Conservation (phyloP, 1,140 invertebrate species). For the Gonioctena quinquepunctata region DNA sequence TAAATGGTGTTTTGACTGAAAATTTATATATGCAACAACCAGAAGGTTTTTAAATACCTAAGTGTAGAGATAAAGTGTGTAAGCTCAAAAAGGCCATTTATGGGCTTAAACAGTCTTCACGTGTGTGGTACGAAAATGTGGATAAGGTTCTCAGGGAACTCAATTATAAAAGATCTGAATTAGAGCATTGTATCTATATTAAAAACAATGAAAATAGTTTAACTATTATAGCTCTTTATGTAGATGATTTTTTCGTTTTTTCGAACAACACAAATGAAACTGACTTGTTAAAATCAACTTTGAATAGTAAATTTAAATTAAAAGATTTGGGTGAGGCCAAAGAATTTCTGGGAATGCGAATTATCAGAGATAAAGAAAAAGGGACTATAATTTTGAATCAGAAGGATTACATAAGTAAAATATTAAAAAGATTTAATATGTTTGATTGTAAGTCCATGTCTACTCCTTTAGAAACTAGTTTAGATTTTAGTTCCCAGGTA, state of each 20-base stretch:
- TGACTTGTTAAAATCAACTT: neutral
- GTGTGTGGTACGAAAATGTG: constrained; percentile 38
- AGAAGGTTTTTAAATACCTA: constrained; percentile 19
- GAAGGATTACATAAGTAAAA: constrained; percentile 12
- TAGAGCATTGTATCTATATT: constrained; percentile 29
- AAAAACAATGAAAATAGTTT: constrained; percentile 21
- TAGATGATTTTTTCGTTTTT: constrained; percentile 52
- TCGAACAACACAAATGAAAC: constrained; percentile 37
- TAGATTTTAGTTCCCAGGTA: constrained; percentile 21
- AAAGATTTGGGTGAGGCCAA: constrained; percentile 34
- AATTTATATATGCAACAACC: constrained; percentile 37
- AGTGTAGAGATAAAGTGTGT: constrained; percentile 41
- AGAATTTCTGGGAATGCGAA: constrained; percentile 37
- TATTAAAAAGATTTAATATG: constrained; percentile 12
- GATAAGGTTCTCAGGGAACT: constrained; percentile 37
- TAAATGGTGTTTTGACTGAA: constrained; percentile 27
- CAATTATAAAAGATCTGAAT: constrained; percentile 48
- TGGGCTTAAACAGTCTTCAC: constrained; percentile 37
- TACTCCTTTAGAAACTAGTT: constrained; percentile 14
- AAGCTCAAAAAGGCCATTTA: constrained; percentile 47
- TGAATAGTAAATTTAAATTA: constrained; percentile 34
- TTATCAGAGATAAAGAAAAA: neutral
- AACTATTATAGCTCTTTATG: too few relatives aligned
- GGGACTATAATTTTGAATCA: constrained; percentile 21
- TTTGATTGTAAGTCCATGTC: neutral